These are phyloP conservation scores for Vombatus ursinus DNA, from an alignment of 2,113 vertebrate genomes.

Conservation along the genomic window DNA sequence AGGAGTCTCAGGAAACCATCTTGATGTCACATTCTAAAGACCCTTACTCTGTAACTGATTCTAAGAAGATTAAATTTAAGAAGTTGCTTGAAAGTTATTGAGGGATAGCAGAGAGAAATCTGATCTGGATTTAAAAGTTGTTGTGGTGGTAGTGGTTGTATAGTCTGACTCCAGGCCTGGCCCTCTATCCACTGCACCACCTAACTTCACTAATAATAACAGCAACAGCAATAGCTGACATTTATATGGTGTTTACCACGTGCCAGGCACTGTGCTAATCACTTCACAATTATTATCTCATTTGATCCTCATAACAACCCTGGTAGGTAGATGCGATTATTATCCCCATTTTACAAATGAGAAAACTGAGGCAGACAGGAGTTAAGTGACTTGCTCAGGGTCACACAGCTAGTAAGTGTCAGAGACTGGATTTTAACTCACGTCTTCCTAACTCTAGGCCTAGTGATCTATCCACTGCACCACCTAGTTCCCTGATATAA, in stretches of 20 bases:
- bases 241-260: background rate
- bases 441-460: background rate
- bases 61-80: background rate
- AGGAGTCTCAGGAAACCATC: background rate
- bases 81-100: background rate
- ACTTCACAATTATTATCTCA: background rate
- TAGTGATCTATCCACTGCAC: background rate
- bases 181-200: too few relatives aligned
- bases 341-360: background rate
- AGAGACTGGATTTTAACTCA: background rate
- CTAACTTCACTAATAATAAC: too few relatives aligned
- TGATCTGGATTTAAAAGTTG: background rate
- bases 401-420: background rate
- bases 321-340: background rate
- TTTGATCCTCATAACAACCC: background rate
- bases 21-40: background rate
- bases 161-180: too few relatives aligned
- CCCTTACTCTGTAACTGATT: too few relatives aligned
- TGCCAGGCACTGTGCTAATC: background rate
- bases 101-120: background rate
- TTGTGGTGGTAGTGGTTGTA: too few relatives aligned
- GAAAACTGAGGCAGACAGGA: background rate
- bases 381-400: background rate
- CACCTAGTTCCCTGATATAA: background rate
- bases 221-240: background rate